Evolutionary conservation across 2,888 invertebrate species (phyloP), one percentile per base, ranked within the genome.

Genomic region (Lamproptera curius): DNA sequence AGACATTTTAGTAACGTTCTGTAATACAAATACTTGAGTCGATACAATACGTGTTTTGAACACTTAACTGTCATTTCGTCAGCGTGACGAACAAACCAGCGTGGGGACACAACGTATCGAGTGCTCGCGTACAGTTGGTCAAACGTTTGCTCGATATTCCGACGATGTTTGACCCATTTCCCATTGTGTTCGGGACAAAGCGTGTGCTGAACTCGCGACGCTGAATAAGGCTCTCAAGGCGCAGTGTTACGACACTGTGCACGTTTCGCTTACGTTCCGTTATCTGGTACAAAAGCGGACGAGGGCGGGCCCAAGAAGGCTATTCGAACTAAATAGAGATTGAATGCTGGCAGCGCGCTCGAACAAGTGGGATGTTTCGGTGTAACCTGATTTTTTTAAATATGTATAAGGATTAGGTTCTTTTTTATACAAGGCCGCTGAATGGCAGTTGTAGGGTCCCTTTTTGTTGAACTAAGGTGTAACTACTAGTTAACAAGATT

Each of bases 91-190:
- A 42, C 6, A 31, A 31, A 16, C 5, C 37, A n/a, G 28, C 14
- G 34, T 23, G 36, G 13, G 41, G 31, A n/a, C 14, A 15, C 33
- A 33, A 28, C 20, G 16, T 40, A 39, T 31, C 31, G 38, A 17
- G 14, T 11, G 17, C 33, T 9, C 8, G n/a, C 33, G 28, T 41
- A 13, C 6, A 33, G 40, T 42, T 42, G 41, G 35, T 37, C 46
- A 28, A 47, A 42, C 37, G 41, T 46, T 37, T 42, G 34, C 42
- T 13, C 38, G 39, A 42, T 38, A 37, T 37, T 42, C 37, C 23
- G 26, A 47, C 13, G 31, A 48, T 38, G 42, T 38, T 26, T 48
- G 48, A 42, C 48, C 48, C 38, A 48, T 38, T 48, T 42, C 39
- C 14, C 8, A 16, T 16, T 26, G 42, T 44, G 17, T 17, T 17